Evolutionary conservation across 2,113 vertebrate species (phyloP).

Genomic region (human): DNA sequence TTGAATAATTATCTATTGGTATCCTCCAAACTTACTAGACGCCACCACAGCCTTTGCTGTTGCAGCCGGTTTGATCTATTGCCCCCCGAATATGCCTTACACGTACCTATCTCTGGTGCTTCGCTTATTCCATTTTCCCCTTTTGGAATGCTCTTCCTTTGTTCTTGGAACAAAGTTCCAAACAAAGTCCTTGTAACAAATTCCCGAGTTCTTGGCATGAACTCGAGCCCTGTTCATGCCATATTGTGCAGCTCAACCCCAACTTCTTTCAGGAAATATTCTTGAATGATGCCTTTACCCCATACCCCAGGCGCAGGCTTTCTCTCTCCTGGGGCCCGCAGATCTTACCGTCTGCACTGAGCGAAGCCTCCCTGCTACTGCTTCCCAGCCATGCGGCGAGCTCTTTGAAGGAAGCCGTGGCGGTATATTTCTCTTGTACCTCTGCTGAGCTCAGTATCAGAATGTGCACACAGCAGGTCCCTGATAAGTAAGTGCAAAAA

Average conservation of each 20-base stretch:
- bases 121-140: background rate
- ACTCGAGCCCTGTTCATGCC: background rate
- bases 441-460: background rate
- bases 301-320: no score
- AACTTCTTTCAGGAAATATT: background rate
- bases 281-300: no score
- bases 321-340: background rate
- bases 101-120: background rate
- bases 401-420: background rate
- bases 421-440: background rate
- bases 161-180: background rate
- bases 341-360: no score
- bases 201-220: no score
- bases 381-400: background rate
- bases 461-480: background rate
- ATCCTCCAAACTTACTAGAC: no score
- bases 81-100: rapidly evolving
- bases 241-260: background rate
- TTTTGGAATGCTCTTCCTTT: background rate
- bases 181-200: no score
- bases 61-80: background rate
- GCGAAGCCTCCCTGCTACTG: background rate
- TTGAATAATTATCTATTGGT: background rate
- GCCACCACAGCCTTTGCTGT: background rate
- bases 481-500: background rate